Conservation (phyloP, 2,113 vertebrate species). For the Zosterops hypoxanthus region DNA sequence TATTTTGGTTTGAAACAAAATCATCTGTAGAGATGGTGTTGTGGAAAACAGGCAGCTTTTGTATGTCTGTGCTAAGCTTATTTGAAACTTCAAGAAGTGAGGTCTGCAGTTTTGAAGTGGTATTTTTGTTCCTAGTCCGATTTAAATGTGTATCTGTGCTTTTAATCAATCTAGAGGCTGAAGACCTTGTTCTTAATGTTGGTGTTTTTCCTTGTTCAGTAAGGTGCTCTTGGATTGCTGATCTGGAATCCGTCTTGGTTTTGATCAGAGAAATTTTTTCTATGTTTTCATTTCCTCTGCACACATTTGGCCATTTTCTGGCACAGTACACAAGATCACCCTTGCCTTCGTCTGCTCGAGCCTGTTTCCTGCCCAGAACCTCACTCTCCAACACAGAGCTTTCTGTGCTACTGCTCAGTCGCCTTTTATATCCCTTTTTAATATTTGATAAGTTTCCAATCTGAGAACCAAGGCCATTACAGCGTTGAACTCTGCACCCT, state of each 20-base stretch:
- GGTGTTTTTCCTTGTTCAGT: constrained; percentile 15
- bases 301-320: constrained; percentile 39
- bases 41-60: neutral
- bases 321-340: neutral
- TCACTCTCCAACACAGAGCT: neutral
- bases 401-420: constrained; percentile 16
- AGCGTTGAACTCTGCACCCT: neutral
- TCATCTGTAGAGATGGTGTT: neutral
- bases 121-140: neutral
- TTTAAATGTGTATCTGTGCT: constrained; percentile 1
- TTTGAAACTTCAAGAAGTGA: neutral
- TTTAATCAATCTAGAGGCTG: neutral
- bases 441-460: neutral
- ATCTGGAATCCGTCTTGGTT: neutral
- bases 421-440: constrained; percentile 44
- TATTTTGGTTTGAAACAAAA: constrained; percentile 7
- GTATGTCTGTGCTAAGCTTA: neutral
- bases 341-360: neutral
- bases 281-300: neutral
- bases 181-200: neutral
- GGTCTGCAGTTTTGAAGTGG: neutral
- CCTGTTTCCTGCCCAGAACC: neutral
- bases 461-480: neutral
- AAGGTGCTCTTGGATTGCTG: neutral
- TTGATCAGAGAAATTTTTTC: neutral